Percentiles rank a stretch among this genome's conserved stretches.
phyloP scores from a whole-genome alignment of 2,888 invertebrate species.

The Onthophagus sagittarius region DNA sequence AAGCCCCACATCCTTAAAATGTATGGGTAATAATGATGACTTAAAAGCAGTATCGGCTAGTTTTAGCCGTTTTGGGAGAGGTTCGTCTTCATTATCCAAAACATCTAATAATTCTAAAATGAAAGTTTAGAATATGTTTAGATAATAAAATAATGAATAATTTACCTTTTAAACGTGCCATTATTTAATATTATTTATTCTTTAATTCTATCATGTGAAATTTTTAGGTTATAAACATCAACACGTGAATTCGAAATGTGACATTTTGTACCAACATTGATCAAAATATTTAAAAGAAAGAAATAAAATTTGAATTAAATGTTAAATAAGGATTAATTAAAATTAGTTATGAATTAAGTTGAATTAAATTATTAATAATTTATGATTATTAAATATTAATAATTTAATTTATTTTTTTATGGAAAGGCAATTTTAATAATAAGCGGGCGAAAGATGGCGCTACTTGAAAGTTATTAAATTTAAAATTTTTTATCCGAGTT shows the following conservation, averaged over 20 bases:
- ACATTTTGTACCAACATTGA: neutral
- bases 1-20: constrained; percentile 35
- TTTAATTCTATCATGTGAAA: neutral
- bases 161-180: neutral
- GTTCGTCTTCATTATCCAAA: constrained; percentile 35
- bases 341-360: too few species aligned
- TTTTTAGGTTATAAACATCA: neutral
- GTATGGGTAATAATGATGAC: constrained; percentile 5
- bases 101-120: neutral
- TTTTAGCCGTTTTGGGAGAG: constrained; percentile 38
- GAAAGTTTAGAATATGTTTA: too few species aligned
- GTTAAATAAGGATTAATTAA: neutral
- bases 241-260: neutral
- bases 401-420: too few species aligned
- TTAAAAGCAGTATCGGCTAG: constrained; percentile 40
- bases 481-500: too few species aligned
- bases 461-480: too few species aligned
- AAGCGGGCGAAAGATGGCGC: too few species aligned
- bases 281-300: neutral
- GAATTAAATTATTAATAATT: too few species aligned
- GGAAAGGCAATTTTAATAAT: too few species aligned
- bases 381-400: too few species aligned
- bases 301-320: neutral
- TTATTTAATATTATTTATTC: neutral
- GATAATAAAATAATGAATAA: neutral